A percentile compares a stretch with the other conserved stretches of the same genome.
Conservation (phyloP, 2,113 vertebrate species). For the Orycteropus afer region DNA sequence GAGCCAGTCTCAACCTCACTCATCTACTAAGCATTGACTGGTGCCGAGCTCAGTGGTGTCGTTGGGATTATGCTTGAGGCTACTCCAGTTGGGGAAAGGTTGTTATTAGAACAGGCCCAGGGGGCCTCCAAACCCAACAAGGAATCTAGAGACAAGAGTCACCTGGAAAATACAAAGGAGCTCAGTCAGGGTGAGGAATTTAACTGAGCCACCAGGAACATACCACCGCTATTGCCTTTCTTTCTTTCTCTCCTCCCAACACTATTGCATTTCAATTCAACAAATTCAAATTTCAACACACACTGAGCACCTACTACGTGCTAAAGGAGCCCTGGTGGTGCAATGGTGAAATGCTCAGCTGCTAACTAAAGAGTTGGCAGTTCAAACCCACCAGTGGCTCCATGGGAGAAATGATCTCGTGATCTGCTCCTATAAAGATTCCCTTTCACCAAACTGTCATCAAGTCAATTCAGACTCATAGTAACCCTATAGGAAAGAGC, state of each 20-base stretch:
- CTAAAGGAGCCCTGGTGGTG: neutral
- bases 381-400: neutral
- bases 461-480: too few relatives aligned
- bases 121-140: neutral
- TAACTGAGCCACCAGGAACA: neutral
- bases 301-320: neutral
- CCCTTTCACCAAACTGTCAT: too few relatives aligned
- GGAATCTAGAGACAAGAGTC: neutral
- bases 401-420: neutral
- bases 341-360: neutral
- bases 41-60: neutral
- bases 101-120: neutral
- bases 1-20: conserved; percentile 14
- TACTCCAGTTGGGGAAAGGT: neutral
- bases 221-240: neutral
- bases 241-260: too few relatives aligned
- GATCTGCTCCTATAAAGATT: too few relatives aligned
- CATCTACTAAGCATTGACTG: neutral
- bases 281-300: neutral
- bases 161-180: neutral
- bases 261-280: neutral
- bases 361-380: neutral
- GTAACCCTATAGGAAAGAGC: too few relatives aligned
- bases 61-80: conserved; percentile 1
- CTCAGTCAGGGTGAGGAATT: neutral